Percentiles rank a stretch among this genome's conserved stretches.
phyloP scores from a whole-genome alignment of 2,113 vertebrate genomes.

The Carlito syrichta region DNA sequence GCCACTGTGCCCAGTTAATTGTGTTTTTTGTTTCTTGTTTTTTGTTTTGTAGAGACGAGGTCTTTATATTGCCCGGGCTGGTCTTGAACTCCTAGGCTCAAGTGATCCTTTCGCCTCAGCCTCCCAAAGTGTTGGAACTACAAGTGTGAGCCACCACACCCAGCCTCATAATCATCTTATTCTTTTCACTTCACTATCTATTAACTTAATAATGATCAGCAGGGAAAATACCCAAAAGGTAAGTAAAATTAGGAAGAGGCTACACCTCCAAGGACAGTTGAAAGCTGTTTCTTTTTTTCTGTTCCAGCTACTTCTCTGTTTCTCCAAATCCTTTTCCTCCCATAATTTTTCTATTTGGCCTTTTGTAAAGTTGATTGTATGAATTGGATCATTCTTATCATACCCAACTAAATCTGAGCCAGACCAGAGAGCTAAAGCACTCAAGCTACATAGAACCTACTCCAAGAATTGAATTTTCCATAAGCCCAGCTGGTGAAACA shows the following conservation, averaged over 20 bases:
- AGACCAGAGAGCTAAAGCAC: neutral
- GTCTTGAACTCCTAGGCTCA: too few relatives aligned
- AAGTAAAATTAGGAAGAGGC: neutral
- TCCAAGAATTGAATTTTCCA: neutral
- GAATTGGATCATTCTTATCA: neutral
- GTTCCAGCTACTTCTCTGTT: neutral
- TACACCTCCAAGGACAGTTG: neutral
- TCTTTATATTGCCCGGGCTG: too few relatives aligned
- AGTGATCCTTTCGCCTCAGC: too few relatives aligned
- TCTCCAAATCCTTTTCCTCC: neutral
- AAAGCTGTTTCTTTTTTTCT: neutral
- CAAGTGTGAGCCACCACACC: too few relatives aligned
- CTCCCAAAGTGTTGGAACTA: too few relatives aligned
- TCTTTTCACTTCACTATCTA: neutral
- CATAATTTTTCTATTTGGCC: neutral
- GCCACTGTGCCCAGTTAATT: too few relatives aligned
- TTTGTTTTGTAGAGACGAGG: too few relatives aligned
- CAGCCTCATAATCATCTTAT: neutral
- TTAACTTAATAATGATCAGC: neutral
- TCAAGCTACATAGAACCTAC: neutral
- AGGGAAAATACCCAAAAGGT: neutral
- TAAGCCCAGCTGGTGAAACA: neutral
- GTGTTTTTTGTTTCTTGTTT: too few relatives aligned
- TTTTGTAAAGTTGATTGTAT: neutral
- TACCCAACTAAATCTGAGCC: neutral